Conservation (phyloP, 2,888 invertebrate species). For the Hydrotaea diabolus region DNA sequence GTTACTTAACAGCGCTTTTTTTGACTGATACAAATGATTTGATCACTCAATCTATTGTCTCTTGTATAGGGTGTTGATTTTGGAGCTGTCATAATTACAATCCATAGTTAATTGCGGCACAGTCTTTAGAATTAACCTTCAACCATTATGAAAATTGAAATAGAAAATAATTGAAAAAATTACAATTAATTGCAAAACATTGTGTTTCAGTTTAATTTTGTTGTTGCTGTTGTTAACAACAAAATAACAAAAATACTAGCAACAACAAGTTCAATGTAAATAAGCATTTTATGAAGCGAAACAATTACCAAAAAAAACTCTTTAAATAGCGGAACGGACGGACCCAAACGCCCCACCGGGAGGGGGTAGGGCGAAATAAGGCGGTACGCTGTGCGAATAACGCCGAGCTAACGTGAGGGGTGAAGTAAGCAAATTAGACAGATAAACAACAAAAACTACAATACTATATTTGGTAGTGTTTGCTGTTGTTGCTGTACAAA, state of each 20-base stretch:
- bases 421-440: slow-evolving; percentile 32
- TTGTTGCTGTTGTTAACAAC: slow-evolving; percentile 12
- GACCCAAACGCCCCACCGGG: too few species aligned
- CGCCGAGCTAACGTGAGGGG: background rate
- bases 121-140: background rate
- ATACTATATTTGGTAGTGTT: slow-evolving; percentile 42
- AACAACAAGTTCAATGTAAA: slow-evolving; percentile 33
- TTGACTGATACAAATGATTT: too few species aligned
- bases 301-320: slow-evolving; percentile 12
- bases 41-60: too few species aligned
- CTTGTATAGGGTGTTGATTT: too few species aligned
- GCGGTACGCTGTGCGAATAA: background rate
- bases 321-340: too few species aligned
- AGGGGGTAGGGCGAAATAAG: background rate
- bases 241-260: background rate
- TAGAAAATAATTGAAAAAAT: slow-evolving; percentile 17
- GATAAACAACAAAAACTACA: slow-evolving; percentile 34
- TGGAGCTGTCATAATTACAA: too few species aligned
- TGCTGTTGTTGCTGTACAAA: slow-evolving; percentile 7
- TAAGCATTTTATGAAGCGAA: slow-evolving; percentile 55
- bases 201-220: background rate
- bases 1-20: too few species aligned
- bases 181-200: slow-evolving; percentile 34
- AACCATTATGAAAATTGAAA: slow-evolving; percentile 2
- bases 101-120: background rate